Evolutionary conservation across 2,797 vertebrate genomes (phyloP).

Genomic region (Anableps anableps): DNA sequence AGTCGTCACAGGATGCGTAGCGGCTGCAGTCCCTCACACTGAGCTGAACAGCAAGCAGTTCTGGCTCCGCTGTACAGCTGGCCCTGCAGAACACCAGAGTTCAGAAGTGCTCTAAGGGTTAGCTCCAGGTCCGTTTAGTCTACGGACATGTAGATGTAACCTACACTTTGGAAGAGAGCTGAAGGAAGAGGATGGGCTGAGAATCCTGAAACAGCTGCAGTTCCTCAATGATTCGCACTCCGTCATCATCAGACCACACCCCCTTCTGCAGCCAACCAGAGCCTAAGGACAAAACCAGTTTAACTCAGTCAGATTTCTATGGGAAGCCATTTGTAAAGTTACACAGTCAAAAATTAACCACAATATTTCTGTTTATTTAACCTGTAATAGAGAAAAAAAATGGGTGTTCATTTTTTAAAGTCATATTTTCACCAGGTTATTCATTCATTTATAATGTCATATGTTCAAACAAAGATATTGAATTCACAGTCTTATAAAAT

Average conservation of each 20-base stretch:
- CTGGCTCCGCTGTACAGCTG: slow-evolving; percentile 33
- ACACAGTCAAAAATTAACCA: too few species aligned
- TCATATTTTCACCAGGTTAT: too few species aligned
- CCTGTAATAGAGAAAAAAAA: too few species aligned
- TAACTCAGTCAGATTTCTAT: neutral
- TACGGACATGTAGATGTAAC: neutral
- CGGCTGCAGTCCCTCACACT: slow-evolving; percentile 31
- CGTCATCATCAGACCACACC: slow-evolving; percentile 33
- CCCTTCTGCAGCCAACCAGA: slow-evolving; percentile 44
- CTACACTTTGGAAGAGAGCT: slow-evolving; percentile 36
- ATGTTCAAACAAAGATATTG: too few species aligned
- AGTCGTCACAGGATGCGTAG: slow-evolving; percentile 40
- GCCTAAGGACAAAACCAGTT: slow-evolving; percentile 15
- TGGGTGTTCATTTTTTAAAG: too few species aligned
- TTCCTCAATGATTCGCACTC: slow-evolving; percentile 37
- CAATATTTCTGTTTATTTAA: too few species aligned
- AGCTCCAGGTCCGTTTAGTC: neutral
- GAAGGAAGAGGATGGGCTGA: slow-evolving; percentile 37
- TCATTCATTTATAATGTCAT: too few species aligned
- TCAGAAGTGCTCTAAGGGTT: neutral
- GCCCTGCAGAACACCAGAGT: slow-evolving; percentile 14
- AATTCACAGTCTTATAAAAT: too few species aligned
- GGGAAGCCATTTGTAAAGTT: too few species aligned
- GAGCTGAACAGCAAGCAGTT: slow-evolving; percentile 24
- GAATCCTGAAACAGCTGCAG: slow-evolving; percentile 44